Base-by-base conservation (phyloP, 2,797 vertebrate genomes). In the Aselliscus stoliczkanus region DNA sequence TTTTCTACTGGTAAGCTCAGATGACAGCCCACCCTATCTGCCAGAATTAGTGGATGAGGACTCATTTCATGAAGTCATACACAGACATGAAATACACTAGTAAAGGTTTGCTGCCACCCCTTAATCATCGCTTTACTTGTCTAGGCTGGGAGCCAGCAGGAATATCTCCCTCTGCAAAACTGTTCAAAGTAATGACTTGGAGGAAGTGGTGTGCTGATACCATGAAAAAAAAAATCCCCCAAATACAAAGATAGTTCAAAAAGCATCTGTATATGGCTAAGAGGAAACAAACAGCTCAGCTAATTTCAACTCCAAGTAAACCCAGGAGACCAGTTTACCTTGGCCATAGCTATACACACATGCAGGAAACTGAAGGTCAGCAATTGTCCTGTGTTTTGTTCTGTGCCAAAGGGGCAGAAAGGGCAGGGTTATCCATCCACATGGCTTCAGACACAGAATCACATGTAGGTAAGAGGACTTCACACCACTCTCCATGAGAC, bases 201-300 rank as follows among this genome's bases (percentile, higher is more conserved):
- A 98, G 90, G 96, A 97, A 98, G 94, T 67, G 97, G 95, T 95
- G 77, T 67, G 94, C 93, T 96, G 96, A 88, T 97, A 83, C 60
- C 81, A 81, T 31, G 75, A 94, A 95, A 92, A 92, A 97, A 92
- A 96, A 95, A 44, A 73, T 31, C 3, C 62, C 58, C 80, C 88
- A 90, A 93, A 97, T 92, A 92, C n/a, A 88, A 94, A 97, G 85
- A 84, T 67, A 97, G 92, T 80, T 96, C 12, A 85, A 98, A 97
- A 97, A 21, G 90, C 93, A 37, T 94, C 39, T 95, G 97, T 88
- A 93, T 82, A 65, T 80, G 75, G 88, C 29, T 80, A 89, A 79
- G 80, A 91, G 60, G 90, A 98, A 98, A 93, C 76, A 96, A 96
- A 95, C 44, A 97, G 93, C 95, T 73, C 83, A 97, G 89, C 91